phyloP scores from a whole-genome alignment of 2,113 vertebrate species.

The Myotis davidii region DNA sequence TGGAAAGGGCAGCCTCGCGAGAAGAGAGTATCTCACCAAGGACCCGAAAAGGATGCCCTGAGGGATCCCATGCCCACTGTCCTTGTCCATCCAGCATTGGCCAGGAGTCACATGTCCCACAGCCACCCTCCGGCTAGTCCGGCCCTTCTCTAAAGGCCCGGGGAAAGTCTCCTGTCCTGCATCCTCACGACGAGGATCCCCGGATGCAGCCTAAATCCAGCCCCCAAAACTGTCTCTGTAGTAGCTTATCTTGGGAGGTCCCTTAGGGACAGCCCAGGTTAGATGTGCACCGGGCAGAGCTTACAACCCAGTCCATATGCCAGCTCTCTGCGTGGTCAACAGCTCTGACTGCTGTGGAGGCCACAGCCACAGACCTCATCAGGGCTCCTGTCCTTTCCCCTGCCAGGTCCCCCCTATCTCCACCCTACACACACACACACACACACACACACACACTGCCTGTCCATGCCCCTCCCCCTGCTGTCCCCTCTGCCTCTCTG shows the following conservation, averaged over 20 bases:
- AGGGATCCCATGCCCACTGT: neutral
- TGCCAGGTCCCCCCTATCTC: neutral
- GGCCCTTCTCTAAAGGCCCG: neutral
- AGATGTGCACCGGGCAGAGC: rapidly evolving
- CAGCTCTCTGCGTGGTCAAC: neutral
- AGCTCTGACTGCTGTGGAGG: neutral
- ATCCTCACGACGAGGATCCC: neutral
- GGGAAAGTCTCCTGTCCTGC: neutral
- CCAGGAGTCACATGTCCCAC: neutral
- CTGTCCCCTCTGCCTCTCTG: slow-evolving; percentile 60
- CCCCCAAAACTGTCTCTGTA: neutral
- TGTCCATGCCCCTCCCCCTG: neutral
- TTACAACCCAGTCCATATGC: neutral
- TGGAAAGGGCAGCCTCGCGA: neutral
- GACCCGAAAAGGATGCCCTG: neutral
- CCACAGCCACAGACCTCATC: neutral
- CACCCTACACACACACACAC: too few species aligned
- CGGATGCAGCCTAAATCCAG: neutral
- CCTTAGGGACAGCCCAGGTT: neutral
- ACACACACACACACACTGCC: neutral
- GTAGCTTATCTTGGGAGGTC: neutral
- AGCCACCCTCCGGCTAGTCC: too few species aligned
- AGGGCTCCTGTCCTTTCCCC: neutral
- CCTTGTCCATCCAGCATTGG: neutral
- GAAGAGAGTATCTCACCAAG: neutral